These are phyloP conservation scores for Sminthopsis crassicaudata DNA, from an alignment of 2,113 vertebrate genomes.

Conservation along the genomic window DNA sequence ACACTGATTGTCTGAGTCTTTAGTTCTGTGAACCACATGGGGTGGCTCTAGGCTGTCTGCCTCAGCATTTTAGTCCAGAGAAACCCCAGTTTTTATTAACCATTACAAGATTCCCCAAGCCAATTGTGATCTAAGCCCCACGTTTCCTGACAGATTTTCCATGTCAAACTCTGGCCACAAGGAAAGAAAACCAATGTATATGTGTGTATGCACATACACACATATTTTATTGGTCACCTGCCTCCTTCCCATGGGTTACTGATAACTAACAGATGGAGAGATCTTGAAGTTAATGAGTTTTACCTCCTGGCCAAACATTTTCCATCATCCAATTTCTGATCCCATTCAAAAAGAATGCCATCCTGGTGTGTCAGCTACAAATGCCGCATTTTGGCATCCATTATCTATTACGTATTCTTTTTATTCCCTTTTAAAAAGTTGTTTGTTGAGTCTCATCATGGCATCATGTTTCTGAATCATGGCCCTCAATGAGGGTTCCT, in stretches of 20 bases:
- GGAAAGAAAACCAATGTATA: slow-evolving; percentile 36
- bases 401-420: not conserved
- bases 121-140: not conserved
- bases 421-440: slow-evolving; percentile 61
- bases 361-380: slow-evolving; percentile 60
- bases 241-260: slow-evolving; percentile 61
- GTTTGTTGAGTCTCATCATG: slow-evolving; percentile 77
- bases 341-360: slow-evolving; percentile 76
- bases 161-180: slow-evolving; percentile 5
- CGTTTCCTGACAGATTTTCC: slow-evolving; percentile 13
- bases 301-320: slow-evolving; percentile 78
- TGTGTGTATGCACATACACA: not conserved
- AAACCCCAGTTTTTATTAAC: not conserved
- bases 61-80: slow-evolving; percentile 23
- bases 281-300: slow-evolving; percentile 68
- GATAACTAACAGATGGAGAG: slow-evolving; percentile 82
- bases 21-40: not conserved
- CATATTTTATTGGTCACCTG: slow-evolving; percentile 76
- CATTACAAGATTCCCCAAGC: slow-evolving; percentile 15
- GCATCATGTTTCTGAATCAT: slow-evolving; percentile 69
- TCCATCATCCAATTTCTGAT: slow-evolving; percentile 80
- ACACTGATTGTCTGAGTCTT: not conserved
- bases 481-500: slow-evolving; percentile 28
- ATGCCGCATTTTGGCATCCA: slow-evolving; percentile 58
- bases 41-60: slow-evolving; percentile 51